Percentiles rank a stretch among this genome's conserved stretches.
Evolutionary conservation across 2,113 vertebrate species (phyloP).

Genomic region (Pygoscelis antarcticus): DNA sequence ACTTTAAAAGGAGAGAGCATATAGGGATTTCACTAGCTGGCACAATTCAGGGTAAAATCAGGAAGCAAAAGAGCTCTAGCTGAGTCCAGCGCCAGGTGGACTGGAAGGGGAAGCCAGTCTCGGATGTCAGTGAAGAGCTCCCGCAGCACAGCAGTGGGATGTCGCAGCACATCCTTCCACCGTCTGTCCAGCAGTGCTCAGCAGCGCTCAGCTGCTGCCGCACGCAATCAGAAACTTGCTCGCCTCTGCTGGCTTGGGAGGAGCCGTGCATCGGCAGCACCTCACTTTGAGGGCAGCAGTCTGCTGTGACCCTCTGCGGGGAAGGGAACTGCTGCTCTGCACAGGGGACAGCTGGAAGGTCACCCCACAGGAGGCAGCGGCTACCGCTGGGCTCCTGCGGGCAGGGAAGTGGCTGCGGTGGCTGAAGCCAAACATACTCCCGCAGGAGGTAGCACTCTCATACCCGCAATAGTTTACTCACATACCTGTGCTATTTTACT

Average conservation of each 20-base stretch:
- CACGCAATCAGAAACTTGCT: not conserved
- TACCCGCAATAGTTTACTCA: not conserved
- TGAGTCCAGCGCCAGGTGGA: not conserved
- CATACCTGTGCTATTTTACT: not conserved
- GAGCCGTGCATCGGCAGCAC: not conserved
- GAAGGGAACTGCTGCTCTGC: not conserved
- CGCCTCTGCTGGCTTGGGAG: fast-evolving
- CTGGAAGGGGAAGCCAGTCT: not conserved
- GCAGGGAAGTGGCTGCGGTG: not conserved
- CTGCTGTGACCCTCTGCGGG: not conserved
- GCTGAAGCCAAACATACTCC: not conserved
- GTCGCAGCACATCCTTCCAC: not conserved
- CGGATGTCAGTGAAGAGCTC: not conserved
- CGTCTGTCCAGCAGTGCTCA: fast-evolving
- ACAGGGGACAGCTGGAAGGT: not conserved
- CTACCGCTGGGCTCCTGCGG: fast-evolving
- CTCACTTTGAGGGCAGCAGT: not conserved
- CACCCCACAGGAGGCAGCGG: not conserved
- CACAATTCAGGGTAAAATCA: not conserved
- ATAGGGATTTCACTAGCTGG: not conserved
- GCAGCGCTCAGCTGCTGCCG: fast-evolving
- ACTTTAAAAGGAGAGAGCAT: not conserved
- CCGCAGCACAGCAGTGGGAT: not conserved
- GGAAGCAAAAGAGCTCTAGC: not conserved
- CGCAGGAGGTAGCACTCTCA: not conserved